Evolutionary conservation across 2,888 invertebrate species (phyloP), one percentile per base, ranked within the genome.

Genomic region (Nemoura dubitans): DNA sequence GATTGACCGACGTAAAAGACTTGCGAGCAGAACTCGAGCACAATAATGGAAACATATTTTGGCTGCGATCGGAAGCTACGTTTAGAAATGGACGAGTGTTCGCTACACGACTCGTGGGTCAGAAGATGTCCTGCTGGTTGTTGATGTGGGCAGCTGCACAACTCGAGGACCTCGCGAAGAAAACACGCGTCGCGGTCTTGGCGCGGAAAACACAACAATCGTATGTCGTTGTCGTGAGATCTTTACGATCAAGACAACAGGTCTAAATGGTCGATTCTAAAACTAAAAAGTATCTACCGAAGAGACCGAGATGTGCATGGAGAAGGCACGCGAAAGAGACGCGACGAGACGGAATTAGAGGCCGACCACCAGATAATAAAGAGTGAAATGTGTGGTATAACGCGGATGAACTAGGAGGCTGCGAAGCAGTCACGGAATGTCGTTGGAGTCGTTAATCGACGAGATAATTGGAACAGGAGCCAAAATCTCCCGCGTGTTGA

Each of bases 401-500:
- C 10, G 21, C 59, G 59, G 21, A 59, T 59, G 59, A 21, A 59
- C 16, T 59, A 59, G 21, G n/a, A n/a, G n/a, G n/a, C n/a, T n/a
- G n/a, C n/a, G n/a, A 59, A 14, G 14, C 59, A 59, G 59, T 59
- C 59, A 59, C 59, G 59, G 14, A 59, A 59, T 59, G 59, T 59
- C 14, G 14, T 59, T 59, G 2, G 21, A 59, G 59, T 59, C 59
- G 59, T 59, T 59, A 59, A 59, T 59, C 59, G 59, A 59, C 6
- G 59, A 59, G 59, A 59, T 59, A 59, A 59, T 59, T 59, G 59
- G 59, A 59, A 59, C 59, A 59, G 59, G 59, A 59, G 59, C 59
- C 59, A 59, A 59, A 59, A 59, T 7, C 14, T 21, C 59, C 59
- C n/a, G n/a, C n/a, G n/a, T 59, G 59, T 59, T 59, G 59, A 14